Evolutionary conservation across 2,797 vertebrate genomes (phyloP), one percentile per base, ranked within the genome.

Genomic region (Cheirogaleus major): DNA sequence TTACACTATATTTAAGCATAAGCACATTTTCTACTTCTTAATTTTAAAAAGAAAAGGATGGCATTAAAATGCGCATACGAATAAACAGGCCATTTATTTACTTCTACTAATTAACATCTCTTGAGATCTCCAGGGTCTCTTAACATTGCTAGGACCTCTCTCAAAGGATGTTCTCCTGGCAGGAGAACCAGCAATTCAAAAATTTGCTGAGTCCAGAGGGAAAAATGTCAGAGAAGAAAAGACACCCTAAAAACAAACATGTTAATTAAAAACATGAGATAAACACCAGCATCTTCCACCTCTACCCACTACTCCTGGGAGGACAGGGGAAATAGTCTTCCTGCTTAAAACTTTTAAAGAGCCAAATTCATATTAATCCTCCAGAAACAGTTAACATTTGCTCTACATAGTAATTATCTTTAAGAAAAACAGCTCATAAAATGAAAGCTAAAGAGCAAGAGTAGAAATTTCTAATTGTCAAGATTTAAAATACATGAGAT

Each of bases 31-130:
- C 95, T 89, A 72, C 82, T 93, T 97, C 96, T 97, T 97, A 94
- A 95, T 94, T 96, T 93, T 93, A 95, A 91, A 96, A 92, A 91
- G 45, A 75, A 96, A 96, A 93, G 83, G 93, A 78, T 57, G 65
- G 65, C 82, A 96, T 97, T 97, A 97, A 97, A 96, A 97, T 94
- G 94, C 10, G 0, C 97, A 97, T 94, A 88, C n/a, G 23, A 94
- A 97, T 98, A 97, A 97, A 97, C 94, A 95, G 72, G 93, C 70
- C 94, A 97, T 95, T 95, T 95, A 97, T 97, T 97, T 96, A 87
- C 95, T 97, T 91, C 73, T 91, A 81, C 96, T 96, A 97, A 98
- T 98, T 97, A 98, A 96, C 96, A 97, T 97, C 93, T 96, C 96
- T 73, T 89, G 82, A 94, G 93, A 63, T 96, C 95, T 91, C 95